Evolutionary conservation across 2,888 invertebrate species (phyloP), one percentile per base, ranked within the genome.

Genomic region (Teinopalpus imperialis): DNA sequence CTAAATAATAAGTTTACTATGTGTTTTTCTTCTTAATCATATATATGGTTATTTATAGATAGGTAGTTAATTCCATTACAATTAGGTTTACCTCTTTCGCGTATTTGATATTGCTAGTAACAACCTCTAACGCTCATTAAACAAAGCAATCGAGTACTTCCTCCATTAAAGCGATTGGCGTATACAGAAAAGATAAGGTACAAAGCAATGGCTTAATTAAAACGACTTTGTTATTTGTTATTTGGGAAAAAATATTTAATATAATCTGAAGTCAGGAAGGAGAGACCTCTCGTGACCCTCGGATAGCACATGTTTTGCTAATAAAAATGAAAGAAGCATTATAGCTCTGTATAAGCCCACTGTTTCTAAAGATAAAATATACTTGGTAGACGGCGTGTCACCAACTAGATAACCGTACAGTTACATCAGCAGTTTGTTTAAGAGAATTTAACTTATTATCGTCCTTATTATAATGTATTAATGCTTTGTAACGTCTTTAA

Each of bases 371-470:
- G 74, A 77, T 75, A 74, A 74, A 51, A 47, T 53, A 49, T 59
- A 59, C 58, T 57, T 49, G 57, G 79, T 72, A 87, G 87, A 87
- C 86, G 67, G 86, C 85, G 37, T 81, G 86, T 83, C 86, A 85
- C 87, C 87, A 63, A 36, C 49, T 78, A 76, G 79, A 81, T 75
- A 59, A 51, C 50, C 52, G 53, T 56, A 23, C 41, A 59, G 63
- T 59, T 48, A 48, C 45, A 20, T 34, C 32, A 7, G 20, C 8
- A 39, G 30, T 26, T 24, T 7, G 3, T 32, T 8, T 5, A 14
- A 14, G 24, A 2, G 1, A 3, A 26, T 16, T 31, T 20, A 42
- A 0, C 2, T 26, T 7, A 35, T 46, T 35, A 40, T 27, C 10
- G 10, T 21, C 7, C 7, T 40, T 23, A 24, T 26, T 4, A n/a